phyloP scores from a whole-genome alignment of 2,888 invertebrate genomes.

The Ormyrus nitidulus region DNA sequence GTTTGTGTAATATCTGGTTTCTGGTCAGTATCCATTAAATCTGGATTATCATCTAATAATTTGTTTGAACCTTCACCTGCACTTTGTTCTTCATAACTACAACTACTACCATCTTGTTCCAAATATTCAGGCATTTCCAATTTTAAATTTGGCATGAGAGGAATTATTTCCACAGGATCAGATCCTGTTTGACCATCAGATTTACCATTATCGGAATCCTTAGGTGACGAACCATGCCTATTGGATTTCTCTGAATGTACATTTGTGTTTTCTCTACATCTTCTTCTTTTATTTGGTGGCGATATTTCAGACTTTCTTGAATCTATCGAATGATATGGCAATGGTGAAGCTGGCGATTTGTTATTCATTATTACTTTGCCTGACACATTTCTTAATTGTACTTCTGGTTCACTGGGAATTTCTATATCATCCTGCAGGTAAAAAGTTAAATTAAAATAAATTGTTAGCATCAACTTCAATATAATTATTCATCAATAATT shows the following conservation, averaged over 20 bases:
- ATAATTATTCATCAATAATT: background rate
- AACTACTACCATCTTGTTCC: conserved; percentile 75
- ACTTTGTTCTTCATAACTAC: conserved; percentile 74
- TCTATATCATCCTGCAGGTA: conserved; percentile 70
- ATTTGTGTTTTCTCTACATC: conserved; percentile 69
- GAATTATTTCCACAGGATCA: conserved; percentile 75
- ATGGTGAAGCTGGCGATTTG: conserved; percentile 71
- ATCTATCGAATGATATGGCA: conserved; percentile 69
- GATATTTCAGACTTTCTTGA: conserved; percentile 61
- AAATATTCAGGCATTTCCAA: conserved; percentile 79
- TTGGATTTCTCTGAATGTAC: conserved; percentile 67
- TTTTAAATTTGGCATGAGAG: conserved; percentile 77
- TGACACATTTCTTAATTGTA: conserved; percentile 71
- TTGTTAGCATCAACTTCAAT: background rate
- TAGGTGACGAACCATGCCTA: conserved; percentile 63
- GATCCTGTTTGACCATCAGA: conserved; percentile 66
- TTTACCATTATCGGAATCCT: conserved; percentile 67
- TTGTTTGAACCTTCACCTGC: conserved; percentile 70
- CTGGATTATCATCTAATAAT: conserved; percentile 68
- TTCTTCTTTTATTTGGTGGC: conserved; percentile 72
- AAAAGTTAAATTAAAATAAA: conserved; percentile 18
- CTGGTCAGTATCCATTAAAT: conserved; percentile 69
- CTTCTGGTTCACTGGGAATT: conserved; percentile 73
- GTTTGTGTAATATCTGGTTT: conserved; percentile 74
- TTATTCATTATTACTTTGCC: conserved; percentile 68